These are phyloP conservation scores for Euthynnus affinis DNA, from an alignment of 2,797 vertebrate species.

Conservation along the genomic window DNA sequence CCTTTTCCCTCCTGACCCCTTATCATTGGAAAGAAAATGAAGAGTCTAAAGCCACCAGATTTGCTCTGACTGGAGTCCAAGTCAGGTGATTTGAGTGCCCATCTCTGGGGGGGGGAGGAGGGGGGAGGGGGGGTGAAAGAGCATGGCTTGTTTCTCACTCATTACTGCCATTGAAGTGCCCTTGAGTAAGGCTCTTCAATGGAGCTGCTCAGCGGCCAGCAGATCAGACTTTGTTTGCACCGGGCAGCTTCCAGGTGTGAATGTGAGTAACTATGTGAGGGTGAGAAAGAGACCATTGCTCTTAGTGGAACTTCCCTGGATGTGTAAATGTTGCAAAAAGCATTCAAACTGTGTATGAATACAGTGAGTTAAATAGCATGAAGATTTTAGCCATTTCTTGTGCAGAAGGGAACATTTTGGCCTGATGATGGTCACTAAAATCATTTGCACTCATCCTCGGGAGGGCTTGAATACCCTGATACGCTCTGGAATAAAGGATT, in stretches of 20 bases:
- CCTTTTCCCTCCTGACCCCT: no score
- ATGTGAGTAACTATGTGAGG: not conserved
- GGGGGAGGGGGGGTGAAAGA: not conserved
- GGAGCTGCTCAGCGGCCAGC: not conserved
- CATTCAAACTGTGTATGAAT: not conserved
- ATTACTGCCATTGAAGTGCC: not conserved
- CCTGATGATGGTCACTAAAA: not conserved
- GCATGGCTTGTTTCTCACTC: not conserved
- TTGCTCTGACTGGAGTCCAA: no score
- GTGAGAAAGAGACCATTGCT: not conserved
- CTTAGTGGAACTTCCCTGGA: not conserved
- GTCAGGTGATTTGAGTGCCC: no score
- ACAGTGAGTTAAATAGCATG: not conserved
- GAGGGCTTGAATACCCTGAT: not conserved
- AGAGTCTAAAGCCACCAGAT: no score
- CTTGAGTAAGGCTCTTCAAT: not conserved
- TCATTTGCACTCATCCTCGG: not conserved
- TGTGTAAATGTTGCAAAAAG: not conserved
- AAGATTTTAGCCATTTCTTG: not conserved
- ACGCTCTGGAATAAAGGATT: not conserved
- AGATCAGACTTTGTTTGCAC: no score
- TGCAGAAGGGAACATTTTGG: not conserved
- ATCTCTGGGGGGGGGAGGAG: no score
- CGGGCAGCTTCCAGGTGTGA: not conserved
- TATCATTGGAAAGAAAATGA: no score